Evolutionary conservation across 2,888 invertebrate species (phyloP).

Genomic region (Agrilus biguttatus): DNA sequence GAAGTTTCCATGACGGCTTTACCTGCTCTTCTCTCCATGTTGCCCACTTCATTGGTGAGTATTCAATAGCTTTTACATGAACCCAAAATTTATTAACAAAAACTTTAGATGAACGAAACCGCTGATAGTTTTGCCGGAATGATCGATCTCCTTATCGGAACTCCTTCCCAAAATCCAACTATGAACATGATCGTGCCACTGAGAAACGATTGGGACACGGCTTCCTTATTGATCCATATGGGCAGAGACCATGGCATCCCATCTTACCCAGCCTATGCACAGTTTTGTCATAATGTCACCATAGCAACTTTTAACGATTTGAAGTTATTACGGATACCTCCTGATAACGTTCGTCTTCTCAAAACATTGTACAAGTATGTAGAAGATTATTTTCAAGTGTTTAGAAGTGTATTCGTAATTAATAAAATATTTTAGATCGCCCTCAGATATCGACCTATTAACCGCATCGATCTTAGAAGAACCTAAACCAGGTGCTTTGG

Average conservation of each 20-base stretch:
- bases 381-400: background rate
- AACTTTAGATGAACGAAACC: constrained; percentile 41
- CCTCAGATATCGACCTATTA: constrained; percentile 73
- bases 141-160: constrained; percentile 46
- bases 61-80: constrained; percentile 3
- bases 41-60: constrained; percentile 51
- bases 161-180: constrained; percentile 48
- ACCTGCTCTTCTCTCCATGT: constrained; percentile 62
- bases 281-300: constrained; percentile 42
- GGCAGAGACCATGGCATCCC: constrained; percentile 72
- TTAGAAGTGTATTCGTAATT: background rate
- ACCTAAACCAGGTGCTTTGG: constrained; percentile 62
- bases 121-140: constrained; percentile 33
- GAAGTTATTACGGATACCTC: constrained; percentile 37
- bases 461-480: constrained; percentile 72
- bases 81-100: background rate
- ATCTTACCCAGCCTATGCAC: constrained; percentile 53
- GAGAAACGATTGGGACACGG: constrained; percentile 29
- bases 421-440: constrained; percentile 33
- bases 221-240: constrained; percentile 42
- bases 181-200: constrained; percentile 32
- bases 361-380: constrained; percentile 52
- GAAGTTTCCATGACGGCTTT: constrained; percentile 63
- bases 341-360: constrained; percentile 46
- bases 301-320: constrained; percentile 40